Evolutionary conservation across 2,797 vertebrate species (phyloP).

Genomic region (Microtus californicus): DNA sequence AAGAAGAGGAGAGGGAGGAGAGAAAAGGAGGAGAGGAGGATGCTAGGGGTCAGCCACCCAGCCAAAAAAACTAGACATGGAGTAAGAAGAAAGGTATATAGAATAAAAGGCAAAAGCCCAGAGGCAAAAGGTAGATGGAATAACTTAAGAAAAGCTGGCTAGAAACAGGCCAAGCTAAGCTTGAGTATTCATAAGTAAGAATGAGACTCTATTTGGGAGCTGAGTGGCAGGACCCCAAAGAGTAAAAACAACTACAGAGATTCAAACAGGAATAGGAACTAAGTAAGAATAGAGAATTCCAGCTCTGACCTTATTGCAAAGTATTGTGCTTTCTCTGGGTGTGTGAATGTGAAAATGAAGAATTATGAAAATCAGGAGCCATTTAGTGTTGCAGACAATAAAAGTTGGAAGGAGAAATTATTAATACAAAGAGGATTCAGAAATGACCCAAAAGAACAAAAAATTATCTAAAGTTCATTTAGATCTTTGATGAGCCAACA

Average conservation of each 20-base stretch:
- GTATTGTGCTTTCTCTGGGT: slow-evolving; percentile 15
- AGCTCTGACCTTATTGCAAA: slow-evolving; percentile 18
- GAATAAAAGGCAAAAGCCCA: not conserved
- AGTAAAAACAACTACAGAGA: not conserved
- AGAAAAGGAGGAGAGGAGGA: not conserved
- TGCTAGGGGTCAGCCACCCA: not conserved
- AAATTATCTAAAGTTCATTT: not conserved
- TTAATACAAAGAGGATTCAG: slow-evolving; percentile 6
- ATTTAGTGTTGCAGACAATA: not conserved
- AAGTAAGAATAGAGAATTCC: slow-evolving; percentile 36
- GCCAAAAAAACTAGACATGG: not conserved
- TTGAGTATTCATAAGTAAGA: not conserved
- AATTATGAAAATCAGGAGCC: slow-evolving; percentile 4
- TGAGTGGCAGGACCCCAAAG: not conserved
- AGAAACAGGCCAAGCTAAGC: not conserved
- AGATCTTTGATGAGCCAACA: not conserved
- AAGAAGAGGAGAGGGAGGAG: not conserved
- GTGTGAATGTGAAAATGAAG: not conserved
- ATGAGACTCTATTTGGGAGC: not conserved
- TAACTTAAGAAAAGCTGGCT: not conserved
- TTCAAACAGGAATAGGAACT: not conserved
- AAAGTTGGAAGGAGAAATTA: slow-evolving; percentile 22
- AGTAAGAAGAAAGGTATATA: not conserved
- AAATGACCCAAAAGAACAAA: not conserved
- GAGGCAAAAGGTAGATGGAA: not conserved